phyloP scores from a whole-genome alignment of 1,140 invertebrate genomes.

The Megalonaias nervosa region DNA sequence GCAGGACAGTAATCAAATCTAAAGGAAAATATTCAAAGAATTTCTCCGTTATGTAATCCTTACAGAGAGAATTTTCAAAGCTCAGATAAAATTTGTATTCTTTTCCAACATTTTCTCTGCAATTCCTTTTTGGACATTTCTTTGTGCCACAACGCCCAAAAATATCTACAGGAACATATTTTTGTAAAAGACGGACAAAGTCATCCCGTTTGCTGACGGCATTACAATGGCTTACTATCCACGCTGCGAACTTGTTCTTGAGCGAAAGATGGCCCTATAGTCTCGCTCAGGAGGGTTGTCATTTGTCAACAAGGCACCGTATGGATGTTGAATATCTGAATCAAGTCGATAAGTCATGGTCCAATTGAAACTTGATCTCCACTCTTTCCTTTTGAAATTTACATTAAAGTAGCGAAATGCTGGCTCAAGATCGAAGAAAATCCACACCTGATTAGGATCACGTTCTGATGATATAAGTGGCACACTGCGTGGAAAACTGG shows the following conservation, averaged over 20 bases:
- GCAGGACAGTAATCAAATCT: constrained; percentile 3
- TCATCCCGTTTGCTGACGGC: neutral
- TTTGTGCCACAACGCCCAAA: neutral
- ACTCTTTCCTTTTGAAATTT: neutral
- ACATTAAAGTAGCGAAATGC: neutral
- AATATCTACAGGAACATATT: constrained; percentile 7
- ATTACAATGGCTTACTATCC: constrained; percentile 13
- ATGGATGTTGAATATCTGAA: constrained; percentile 5
- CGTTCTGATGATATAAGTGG: neutral
- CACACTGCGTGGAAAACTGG: neutral
- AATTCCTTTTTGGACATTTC: neutral
- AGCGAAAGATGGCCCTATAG: neutral
- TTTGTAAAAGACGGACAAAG: neutral
- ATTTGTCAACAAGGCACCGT: neutral
- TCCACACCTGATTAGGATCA: constrained; percentile 14
- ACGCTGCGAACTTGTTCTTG: constrained; percentile 3
- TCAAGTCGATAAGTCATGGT: constrained; percentile 16
- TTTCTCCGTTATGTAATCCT: constrained; percentile 22
- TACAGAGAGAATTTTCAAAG: constrained; percentile 17
- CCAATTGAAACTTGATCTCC: constrained; percentile 22
- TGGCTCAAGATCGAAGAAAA: constrained; percentile 2
- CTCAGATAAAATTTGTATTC: constrained; percentile 7
- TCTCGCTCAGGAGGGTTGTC: neutral
- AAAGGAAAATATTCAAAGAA: neutral
- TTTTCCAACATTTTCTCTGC: neutral